Conservation (phyloP, 2,113 vertebrate species). For the Mugil cephalus region DNA sequence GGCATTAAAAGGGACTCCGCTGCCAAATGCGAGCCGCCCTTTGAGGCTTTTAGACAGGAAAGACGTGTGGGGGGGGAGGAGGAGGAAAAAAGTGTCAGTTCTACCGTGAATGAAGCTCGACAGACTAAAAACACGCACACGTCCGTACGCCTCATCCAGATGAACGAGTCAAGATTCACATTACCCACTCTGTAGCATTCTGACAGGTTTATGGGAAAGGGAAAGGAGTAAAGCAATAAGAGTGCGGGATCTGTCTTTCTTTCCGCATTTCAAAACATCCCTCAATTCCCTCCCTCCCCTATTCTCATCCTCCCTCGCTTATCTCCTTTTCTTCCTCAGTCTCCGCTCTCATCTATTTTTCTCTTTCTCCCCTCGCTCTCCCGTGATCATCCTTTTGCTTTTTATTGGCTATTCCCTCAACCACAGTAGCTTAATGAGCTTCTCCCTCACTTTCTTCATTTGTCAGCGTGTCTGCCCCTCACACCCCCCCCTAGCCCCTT, state of each 20-base stretch:
- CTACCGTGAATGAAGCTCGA: slow-evolving; percentile 34
- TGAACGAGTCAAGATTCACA: slow-evolving; percentile 31
- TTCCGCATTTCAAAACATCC: slow-evolving; percentile 42
- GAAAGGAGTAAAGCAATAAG: slow-evolving; percentile 31
- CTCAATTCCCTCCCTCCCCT: slow-evolving; percentile 47
- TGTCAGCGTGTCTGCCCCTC: slow-evolving; percentile 43
- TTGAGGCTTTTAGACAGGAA: slow-evolving; percentile 23
- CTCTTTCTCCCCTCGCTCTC: slow-evolving; percentile 45
- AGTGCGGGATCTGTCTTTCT: slow-evolving; percentile 45
- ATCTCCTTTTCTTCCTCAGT: slow-evolving; percentile 41
- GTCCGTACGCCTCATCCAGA: slow-evolving; percentile 45
- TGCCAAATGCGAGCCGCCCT: slow-evolving; percentile 40
- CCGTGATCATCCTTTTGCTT: slow-evolving; percentile 61
- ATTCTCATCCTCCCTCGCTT: slow-evolving; percentile 43
- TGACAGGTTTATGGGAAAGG: slow-evolving; percentile 54
- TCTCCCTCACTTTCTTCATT: slow-evolving; percentile 61
- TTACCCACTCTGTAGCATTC: slow-evolving; percentile 47
- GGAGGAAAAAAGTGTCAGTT: slow-evolving; percentile 7
- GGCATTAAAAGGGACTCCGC: slow-evolving; percentile 45
- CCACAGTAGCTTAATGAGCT: slow-evolving; percentile 70
- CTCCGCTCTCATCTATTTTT: slow-evolving; percentile 63
- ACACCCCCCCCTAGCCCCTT: background rate
- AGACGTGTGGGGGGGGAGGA: background rate
- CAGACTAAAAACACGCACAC: slow-evolving; percentile 38
- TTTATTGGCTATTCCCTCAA: slow-evolving; percentile 70